Base-by-base conservation (phyloP, 2,797 vertebrate genomes). In the Paedocypris micromegethes region DNA sequence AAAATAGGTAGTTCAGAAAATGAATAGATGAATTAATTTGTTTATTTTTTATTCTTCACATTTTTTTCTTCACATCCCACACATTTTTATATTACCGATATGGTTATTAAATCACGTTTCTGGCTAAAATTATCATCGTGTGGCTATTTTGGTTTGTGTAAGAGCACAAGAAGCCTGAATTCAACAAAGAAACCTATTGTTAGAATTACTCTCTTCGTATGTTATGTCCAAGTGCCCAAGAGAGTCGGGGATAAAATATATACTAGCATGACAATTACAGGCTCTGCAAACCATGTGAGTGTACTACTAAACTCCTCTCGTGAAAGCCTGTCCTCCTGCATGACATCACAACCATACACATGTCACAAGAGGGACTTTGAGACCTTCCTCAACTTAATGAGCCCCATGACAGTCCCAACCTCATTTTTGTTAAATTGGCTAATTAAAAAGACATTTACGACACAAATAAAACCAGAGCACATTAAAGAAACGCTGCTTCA, bases 391-490 rank as follows among this genome's bases (percentile, higher is more conserved):
- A 64, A 66, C 62, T 54, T 78, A 80, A 78, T 80, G 76, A 80
- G 74, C 65, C 76, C 72, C 75, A 52, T 66, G 74, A 75, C 68
- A 66, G 68, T 51, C 68, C 56, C 74, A 74, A 78, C 67, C 76
- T 80, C 74, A 74, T 79, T 77, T 73, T 64, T 80, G 76, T 72
- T 75, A 80, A 78, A 75, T 64, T 74, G 66, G 23, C 71, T 80
- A 78, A 80, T 80, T 80, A 76, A 80, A 80, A 78, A 72, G 70
- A 76, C 72, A 73, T 72, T 77, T 74, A 74, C 62, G 76, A 72
- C 72, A 72, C 72, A 80, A 70, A 74, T 78, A 72, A 78, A 78
- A 78, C 60, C 66, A 68, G 62, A 68, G 61, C 67, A 75, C 73
- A 77, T 75, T 73, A 79, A 75, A 66, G 62, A 56, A 77, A 75